Conservation (phyloP, 2,888 invertebrate genomes). For the Brachypalpus laphriformis region DNA sequence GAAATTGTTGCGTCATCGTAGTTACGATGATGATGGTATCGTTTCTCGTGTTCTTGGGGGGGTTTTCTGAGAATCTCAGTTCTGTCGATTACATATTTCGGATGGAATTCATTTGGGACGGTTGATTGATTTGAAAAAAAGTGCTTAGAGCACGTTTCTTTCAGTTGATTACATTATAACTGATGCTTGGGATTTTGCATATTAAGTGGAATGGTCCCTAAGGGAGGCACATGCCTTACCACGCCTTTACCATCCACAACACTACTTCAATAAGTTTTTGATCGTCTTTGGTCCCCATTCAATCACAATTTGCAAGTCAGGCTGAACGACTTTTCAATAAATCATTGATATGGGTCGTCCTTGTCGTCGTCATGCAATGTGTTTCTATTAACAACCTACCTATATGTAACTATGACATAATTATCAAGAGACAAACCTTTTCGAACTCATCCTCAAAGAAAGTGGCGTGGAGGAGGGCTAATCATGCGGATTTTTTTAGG, state of each 20-base stretch:
- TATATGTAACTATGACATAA: no score
- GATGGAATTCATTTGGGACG: neutral
- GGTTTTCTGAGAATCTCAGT: neutral
- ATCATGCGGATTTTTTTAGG: no score
- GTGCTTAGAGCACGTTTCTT: neutral
- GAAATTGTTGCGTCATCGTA: conserved; percentile 42
- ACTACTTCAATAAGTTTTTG: no score
- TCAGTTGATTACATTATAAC: neutral
- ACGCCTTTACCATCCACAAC: no score
- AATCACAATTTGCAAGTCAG: neutral
- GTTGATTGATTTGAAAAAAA: neutral
- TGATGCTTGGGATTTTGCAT: neutral
- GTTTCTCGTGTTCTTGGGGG: neutral
- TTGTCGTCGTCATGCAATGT: neutral
- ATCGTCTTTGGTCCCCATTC: no score
- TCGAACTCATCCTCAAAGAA: no score
- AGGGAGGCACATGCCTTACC: neutral
- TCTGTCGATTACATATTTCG: conserved; percentile 1
- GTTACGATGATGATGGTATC: neutral
- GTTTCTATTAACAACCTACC: no score
- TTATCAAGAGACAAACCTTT: no score
- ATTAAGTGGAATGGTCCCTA: neutral
- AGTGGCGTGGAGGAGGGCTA: no score
- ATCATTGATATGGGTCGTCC: neutral
- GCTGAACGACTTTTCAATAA: neutral